These are phyloP conservation scores for Bubo blakistoni DNA, from an alignment of 2,113 vertebrate genomes.

Conservation along the genomic window DNA sequence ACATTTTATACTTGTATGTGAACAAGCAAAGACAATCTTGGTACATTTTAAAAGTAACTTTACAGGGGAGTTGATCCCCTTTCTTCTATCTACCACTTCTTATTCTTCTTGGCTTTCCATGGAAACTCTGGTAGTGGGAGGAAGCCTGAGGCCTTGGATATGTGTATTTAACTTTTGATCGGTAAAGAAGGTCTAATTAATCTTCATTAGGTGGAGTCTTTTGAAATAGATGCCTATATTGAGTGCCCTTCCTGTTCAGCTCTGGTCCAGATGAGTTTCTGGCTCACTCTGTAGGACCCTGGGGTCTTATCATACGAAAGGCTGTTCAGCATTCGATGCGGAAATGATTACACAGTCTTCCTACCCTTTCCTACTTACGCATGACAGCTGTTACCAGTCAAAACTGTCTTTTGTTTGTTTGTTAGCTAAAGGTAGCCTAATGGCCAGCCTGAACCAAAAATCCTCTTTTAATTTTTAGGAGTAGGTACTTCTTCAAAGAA, in stretches of 20 bases:
- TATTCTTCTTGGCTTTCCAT: background rate
- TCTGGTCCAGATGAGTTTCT: conserved; percentile 54
- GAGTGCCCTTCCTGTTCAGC: conserved; percentile 52
- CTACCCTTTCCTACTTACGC: background rate
- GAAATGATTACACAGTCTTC: conserved; percentile 33
- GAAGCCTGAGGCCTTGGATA: conserved; percentile 16
- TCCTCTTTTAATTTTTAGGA: background rate
- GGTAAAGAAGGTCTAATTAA: conserved; percentile 57
- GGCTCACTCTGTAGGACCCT: conserved; percentile 41
- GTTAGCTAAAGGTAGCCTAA: background rate
- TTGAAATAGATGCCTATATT: conserved; percentile 53
- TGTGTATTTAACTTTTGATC: conserved; percentile 41
- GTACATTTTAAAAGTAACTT: background rate
- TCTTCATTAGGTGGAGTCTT: conserved; percentile 62
- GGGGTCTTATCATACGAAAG: conserved; percentile 32
- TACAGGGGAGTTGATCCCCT: background rate
- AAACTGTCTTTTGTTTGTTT: background rate
- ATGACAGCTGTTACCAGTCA: conserved; percentile 25
- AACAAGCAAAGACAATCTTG: background rate
- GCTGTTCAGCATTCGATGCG: conserved; percentile 25
- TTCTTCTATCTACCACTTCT: background rate
- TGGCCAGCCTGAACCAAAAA: background rate
- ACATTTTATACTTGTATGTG: background rate
- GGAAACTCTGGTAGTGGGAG: background rate
- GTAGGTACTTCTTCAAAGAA: background rate